A percentile compares a stretch with the other conserved stretches of the same genome.
phyloP scores from a whole-genome alignment of 2,888 invertebrate genomes.

The Scaptomyza parva region DNA sequence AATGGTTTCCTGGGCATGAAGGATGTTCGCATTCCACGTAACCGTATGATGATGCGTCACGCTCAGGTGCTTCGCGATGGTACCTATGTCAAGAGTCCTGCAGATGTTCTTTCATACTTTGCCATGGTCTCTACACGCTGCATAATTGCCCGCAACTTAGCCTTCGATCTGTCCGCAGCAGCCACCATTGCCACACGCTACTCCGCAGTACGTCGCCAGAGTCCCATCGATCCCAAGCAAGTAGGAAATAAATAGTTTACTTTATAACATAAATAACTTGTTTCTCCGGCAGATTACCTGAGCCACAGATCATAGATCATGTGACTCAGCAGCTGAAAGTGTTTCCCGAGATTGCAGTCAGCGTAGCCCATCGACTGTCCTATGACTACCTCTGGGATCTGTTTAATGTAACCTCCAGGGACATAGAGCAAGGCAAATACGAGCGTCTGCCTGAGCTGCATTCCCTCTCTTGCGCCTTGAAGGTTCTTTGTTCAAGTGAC shows the following conservation, averaged over 20 bases:
- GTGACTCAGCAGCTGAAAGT: slow-evolving; percentile 97
- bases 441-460: slow-evolving; percentile 93
- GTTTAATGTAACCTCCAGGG: slow-evolving; percentile 91
- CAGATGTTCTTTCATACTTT: slow-evolving; percentile 93
- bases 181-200: slow-evolving; percentile 95
- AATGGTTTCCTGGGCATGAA: slow-evolving; percentile 96
- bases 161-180: slow-evolving; percentile 90
- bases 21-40: slow-evolving; percentile 93
- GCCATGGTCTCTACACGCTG: slow-evolving; percentile 95
- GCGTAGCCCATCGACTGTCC: slow-evolving; percentile 91
- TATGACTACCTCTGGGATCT: slow-evolving; percentile 91
- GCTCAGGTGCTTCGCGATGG: slow-evolving; percentile 96
- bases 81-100: slow-evolving; percentile 92
- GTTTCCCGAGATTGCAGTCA: slow-evolving; percentile 92
- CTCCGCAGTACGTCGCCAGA: slow-evolving; percentile 94
- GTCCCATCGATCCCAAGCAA: slow-evolving; percentile 92
- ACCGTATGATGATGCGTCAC: slow-evolving; percentile 96
- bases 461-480: slow-evolving; percentile 94
- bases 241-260: too few species aligned
- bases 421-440: slow-evolving; percentile 91
- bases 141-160: slow-evolving; percentile 90
- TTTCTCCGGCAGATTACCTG: slow-evolving; percentile 86
- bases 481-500: slow-evolving; percentile 92
- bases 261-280: not conserved
- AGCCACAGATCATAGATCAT: slow-evolving; percentile 96